These are phyloP conservation scores for Chloroceryle aenea DNA, from an alignment of 2,113 vertebrate species.

Conservation along the genomic window DNA sequence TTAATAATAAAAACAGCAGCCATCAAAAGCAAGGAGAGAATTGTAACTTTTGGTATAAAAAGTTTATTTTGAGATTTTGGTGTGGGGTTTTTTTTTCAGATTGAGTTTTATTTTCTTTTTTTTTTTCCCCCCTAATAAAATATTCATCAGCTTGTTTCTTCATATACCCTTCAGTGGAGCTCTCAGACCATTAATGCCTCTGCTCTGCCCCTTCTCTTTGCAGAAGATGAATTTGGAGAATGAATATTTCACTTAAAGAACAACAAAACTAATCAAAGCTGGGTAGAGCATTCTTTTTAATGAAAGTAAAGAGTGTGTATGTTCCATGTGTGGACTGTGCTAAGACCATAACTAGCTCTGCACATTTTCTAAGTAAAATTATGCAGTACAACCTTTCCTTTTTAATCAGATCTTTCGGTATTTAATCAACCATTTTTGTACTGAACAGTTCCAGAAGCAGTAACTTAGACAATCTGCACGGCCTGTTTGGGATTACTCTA, in stretches of 20 bases:
- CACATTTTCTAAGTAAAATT: background rate
- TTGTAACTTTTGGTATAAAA: slow-evolving; percentile 54
- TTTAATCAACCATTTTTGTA: background rate
- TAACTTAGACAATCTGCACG: too few species aligned
- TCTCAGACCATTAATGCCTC: background rate
- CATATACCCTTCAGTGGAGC: slow-evolving; percentile 15
- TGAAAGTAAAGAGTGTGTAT: background rate
- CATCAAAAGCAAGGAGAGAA: slow-evolving; percentile 60
- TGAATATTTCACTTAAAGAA: background rate
- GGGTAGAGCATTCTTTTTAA: background rate
- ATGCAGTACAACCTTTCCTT: background rate
- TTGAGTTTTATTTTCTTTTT: slow-evolving; percentile 11
- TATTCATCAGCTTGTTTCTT: slow-evolving; percentile 22
- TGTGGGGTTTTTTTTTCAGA: background rate
- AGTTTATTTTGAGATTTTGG: slow-evolving; percentile 61
- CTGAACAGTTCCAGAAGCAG: background rate
- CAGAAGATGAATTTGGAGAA: slow-evolving; percentile 13
- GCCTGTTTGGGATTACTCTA: too few species aligned
- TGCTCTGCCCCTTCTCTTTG: background rate
- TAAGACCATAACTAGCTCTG: background rate
- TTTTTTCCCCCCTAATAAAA: background rate
- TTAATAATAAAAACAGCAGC: slow-evolving; percentile 76
- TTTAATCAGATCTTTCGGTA: background rate
- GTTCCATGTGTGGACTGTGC: background rate
- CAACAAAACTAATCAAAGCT: background rate